Conservation (phyloP, 2,797 vertebrate species). For the Brachyalestes nurse region DNA sequence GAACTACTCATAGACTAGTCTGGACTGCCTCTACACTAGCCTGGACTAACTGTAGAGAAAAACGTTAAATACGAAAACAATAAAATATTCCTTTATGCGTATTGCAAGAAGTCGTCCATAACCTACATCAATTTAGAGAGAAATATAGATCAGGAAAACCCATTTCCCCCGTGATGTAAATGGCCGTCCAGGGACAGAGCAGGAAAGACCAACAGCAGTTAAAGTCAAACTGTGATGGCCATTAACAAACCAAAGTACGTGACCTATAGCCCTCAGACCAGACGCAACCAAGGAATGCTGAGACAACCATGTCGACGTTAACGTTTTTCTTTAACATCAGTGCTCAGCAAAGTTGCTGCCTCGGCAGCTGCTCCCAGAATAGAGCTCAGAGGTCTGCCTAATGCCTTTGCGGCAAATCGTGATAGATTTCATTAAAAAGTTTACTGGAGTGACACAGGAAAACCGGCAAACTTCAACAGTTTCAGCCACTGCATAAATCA, state of each 20-base stretch:
- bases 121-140: conserved; percentile 70
- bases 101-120: conserved; percentile 53
- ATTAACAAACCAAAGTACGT: conserved; percentile 20
- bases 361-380: conserved; percentile 31
- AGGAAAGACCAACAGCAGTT: conserved; percentile 57
- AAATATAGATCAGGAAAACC: conserved; percentile 57
- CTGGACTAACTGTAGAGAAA: not conserved
- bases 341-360: conserved; percentile 21
- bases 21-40: not conserved
- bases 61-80: not conserved
- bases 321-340: conserved; percentile 31
- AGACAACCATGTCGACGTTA: not conserved
- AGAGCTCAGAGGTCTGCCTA: conserved; percentile 30
- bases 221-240: conserved; percentile 48
- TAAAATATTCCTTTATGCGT: not conserved
- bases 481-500: conserved; percentile 70
- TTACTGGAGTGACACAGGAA: conserved; percentile 36
- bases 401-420: conserved; percentile 16
- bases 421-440: conserved; percentile 49
- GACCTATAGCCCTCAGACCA: conserved; percentile 5
- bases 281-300: conserved; percentile 13
- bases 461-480: conserved; percentile 51
- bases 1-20: not conserved
- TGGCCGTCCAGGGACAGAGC: conserved; percentile 67
- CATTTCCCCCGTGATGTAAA: conserved; percentile 65